A percentile compares a stretch with the other conserved stretches of the same genome.
Conservation (phyloP, 2,888 invertebrate genomes). For the Drosophila austrosaltans region DNA sequence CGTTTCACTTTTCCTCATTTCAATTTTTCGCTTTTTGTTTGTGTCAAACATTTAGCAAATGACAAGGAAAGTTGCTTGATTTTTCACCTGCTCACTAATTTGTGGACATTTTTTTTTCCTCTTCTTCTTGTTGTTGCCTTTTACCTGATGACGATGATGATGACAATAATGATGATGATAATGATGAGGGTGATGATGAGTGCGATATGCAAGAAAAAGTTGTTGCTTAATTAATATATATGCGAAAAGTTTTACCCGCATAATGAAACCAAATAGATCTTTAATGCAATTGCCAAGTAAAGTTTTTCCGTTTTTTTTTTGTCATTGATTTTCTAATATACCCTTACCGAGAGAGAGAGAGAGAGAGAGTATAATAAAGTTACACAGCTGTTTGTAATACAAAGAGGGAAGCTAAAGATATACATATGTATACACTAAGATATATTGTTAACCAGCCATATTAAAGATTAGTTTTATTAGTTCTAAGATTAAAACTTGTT, state of each 20-base stretch:
- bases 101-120: conserved; percentile 32
- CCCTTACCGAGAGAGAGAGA: too few relatives aligned
- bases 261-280: conserved; percentile 68
- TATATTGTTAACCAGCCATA: too few relatives aligned
- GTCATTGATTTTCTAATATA: background rate
- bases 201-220: conserved; percentile 35
- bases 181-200: background rate
- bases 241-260: conserved; percentile 56
- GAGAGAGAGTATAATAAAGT: too few relatives aligned
- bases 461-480: too few relatives aligned
- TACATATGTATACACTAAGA: too few relatives aligned
- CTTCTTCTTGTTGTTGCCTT: background rate
- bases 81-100: conserved; percentile 56
- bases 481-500: too few relatives aligned
- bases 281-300: conserved; percentile 62
- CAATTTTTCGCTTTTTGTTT: background rate
- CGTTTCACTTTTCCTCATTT: conserved; percentile 8
- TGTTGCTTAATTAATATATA: conserved; percentile 67
- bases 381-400: too few relatives aligned
- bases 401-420: too few relatives aligned
- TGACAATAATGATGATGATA: background rate
- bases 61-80: conserved; percentile 30
- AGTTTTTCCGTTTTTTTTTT: conserved; percentile 21
- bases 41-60: conserved; percentile 6
- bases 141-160: background rate